A percentile compares a stretch with the other conserved stretches of the same genome.
Conservation (phyloP, 2,888 invertebrate genomes). For the Heliconius ethilla region DNA sequence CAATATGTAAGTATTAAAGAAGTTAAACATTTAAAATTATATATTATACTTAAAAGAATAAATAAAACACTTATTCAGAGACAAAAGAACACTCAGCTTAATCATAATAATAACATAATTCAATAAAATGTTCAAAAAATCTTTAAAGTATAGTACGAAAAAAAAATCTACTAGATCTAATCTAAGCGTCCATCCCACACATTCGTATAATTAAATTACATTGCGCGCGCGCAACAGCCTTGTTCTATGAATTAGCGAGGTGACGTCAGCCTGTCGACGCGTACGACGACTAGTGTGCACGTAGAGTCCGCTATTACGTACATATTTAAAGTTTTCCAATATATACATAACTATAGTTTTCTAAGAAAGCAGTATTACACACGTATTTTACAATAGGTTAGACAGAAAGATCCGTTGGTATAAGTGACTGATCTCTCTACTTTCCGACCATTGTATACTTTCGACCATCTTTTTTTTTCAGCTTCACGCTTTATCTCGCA, state of each 20-base stretch:
- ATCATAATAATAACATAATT: not conserved
- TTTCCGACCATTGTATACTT: not conserved
- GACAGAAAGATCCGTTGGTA: not conserved
- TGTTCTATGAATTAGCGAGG: conserved; percentile 38
- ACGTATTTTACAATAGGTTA: not conserved
- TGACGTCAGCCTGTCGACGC: conserved; percentile 34
- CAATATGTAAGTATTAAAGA: too few relatives aligned
- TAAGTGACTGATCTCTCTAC: too few relatives aligned
- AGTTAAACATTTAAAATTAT: too few relatives aligned
- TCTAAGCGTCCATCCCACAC: conserved; percentile 25
- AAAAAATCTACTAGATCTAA: not conserved
- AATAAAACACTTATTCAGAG: not conserved
- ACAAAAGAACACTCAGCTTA: not conserved
- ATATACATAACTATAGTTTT: not conserved
- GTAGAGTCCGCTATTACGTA: conserved; percentile 9
- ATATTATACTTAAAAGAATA: too few relatives aligned
- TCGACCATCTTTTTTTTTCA: not conserved
- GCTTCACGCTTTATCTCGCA: not conserved
- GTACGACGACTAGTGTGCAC: conserved; percentile 24
- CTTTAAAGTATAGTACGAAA: not conserved
- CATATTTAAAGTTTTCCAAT: not conserved
- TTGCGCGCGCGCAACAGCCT: conserved; percentile 33
- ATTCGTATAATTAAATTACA: conserved; percentile 20
- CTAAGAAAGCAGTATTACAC: not conserved
- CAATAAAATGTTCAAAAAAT: not conserved